These are phyloP conservation scores for Pardosa pseudoannulata DNA, from an alignment of 2,888 invertebrate genomes.

Conservation along the genomic window DNA sequence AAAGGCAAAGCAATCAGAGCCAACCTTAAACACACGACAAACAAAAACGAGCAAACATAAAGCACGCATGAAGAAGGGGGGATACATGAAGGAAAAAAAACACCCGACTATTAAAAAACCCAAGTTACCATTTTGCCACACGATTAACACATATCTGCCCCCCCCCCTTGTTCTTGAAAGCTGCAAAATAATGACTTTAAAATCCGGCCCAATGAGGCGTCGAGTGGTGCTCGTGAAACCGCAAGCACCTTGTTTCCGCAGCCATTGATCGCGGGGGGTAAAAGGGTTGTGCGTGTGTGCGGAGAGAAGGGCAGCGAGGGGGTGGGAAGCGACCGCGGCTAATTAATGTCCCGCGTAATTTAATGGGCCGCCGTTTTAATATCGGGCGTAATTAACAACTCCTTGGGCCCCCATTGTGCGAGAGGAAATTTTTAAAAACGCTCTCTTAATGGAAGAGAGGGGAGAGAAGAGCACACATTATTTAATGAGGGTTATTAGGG, in stretches of 20 bases:
- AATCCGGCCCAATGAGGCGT: slow-evolving; percentile 67
- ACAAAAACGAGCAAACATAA: not conserved
- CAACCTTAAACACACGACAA: not conserved
- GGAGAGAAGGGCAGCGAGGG: not conserved
- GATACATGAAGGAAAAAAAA: too few relatives aligned
- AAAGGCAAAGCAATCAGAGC: too few relatives aligned
- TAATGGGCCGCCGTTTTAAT: slow-evolving; percentile 72
- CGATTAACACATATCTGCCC: slow-evolving; percentile 51
- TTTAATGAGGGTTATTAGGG: slow-evolving; percentile 72
- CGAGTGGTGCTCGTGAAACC: slow-evolving; percentile 69
- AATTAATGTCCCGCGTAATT: slow-evolving; percentile 72
- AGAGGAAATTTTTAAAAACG: slow-evolving; percentile 69
- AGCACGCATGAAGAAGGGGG: not conserved
- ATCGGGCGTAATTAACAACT: slow-evolving; percentile 70
- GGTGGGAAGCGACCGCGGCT: slow-evolving; percentile 5
- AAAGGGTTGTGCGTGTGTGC: too few relatives aligned
- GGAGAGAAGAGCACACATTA: slow-evolving; percentile 48
- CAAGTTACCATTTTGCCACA: slow-evolving; percentile 39
- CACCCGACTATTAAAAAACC: not conserved
- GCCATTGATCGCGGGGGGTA: slow-evolving; percentile 52
- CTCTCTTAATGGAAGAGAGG: slow-evolving; percentile 65
- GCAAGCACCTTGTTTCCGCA: slow-evolving; percentile 70
- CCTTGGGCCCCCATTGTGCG: slow-evolving; percentile 65
- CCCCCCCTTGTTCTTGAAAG: slow-evolving; percentile 42
- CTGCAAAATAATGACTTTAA: slow-evolving; percentile 72